Evolutionary conservation across 2,888 invertebrate species (phyloP).

Genomic region (Magallana nippona): DNA sequence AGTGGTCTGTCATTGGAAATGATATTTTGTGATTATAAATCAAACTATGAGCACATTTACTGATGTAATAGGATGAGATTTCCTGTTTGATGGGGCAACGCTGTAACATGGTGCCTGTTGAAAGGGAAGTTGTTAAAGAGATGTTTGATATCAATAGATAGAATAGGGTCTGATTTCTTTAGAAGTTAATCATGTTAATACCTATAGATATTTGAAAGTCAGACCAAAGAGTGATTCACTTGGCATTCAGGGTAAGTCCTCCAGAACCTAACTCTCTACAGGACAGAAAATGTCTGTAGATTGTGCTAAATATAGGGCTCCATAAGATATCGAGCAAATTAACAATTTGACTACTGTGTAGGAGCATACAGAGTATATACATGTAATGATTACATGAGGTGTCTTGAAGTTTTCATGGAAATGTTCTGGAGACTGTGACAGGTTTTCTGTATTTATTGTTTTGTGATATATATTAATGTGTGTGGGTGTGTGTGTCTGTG

Average conservation of each 20-base stretch:
- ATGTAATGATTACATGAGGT: no score
- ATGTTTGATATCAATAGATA: neutral
- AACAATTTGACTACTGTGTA: no score
- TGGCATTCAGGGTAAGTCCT: no score
- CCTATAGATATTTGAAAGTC: no score
- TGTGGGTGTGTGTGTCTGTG: neutral
- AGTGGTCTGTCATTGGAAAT: neutral
- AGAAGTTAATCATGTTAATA: no score
- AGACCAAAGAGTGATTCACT: no score
- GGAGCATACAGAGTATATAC: neutral
- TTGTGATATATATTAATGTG: neutral
- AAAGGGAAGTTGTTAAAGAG: neutral
- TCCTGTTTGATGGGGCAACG: constrained; percentile 20
- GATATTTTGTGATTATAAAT: neutral
- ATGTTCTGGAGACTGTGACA: neutral
- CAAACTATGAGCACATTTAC: neutral
- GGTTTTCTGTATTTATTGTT: constrained; percentile 24
- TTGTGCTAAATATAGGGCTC: no score
- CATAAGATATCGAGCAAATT: neutral
- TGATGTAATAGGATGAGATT: neutral
- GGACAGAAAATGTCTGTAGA: no score
- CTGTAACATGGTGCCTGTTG: neutral
- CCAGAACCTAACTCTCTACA: no score
- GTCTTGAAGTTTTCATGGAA: constrained; percentile 26
- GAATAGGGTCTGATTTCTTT: no score